These are phyloP conservation scores for Brachionus koreanus DNA, from an alignment of 1,140 invertebrate genomes.

Conservation along the genomic window DNA sequence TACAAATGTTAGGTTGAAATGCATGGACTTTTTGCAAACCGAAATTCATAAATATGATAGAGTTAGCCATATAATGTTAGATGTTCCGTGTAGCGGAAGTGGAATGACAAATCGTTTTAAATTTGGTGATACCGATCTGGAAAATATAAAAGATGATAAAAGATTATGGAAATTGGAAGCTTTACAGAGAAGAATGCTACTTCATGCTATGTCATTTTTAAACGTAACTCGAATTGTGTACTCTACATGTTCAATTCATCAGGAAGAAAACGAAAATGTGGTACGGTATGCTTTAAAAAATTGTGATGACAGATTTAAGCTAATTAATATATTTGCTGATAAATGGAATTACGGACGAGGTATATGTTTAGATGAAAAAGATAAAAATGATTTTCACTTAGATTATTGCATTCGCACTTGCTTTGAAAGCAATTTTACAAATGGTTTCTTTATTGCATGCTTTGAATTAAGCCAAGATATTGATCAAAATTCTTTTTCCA, in stretches of 20 bases:
- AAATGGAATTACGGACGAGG: slow-evolving; percentile 30
- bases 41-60: slow-evolving; percentile 63
- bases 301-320: slow-evolving; percentile 27
- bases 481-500: background rate
- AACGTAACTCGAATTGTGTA: slow-evolving; percentile 80
- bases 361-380: background rate
- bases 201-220: slow-evolving; percentile 79
- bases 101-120: slow-evolving; percentile 62
- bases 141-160: slow-evolving; percentile 42
- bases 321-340: slow-evolving; percentile 31
- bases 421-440: slow-evolving; percentile 32
- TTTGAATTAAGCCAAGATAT: slow-evolving; percentile 20
- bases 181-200: slow-evolving; percentile 78
- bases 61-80: slow-evolving; percentile 83
- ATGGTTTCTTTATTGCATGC: slow-evolving; percentile 36
- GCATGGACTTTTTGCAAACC: slow-evolving; percentile 70
- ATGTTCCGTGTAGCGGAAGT: slow-evolving; percentile 91
- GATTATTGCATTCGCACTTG: slow-evolving; percentile 35
- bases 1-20: slow-evolving; percentile 65
- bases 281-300: slow-evolving; percentile 25
- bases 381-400: slow-evolving; percentile 15
- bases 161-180: slow-evolving; percentile 63
- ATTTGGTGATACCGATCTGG: background rate
- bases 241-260: slow-evolving; percentile 84
- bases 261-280: slow-evolving; percentile 84